Conservation (phyloP, 1,140 invertebrate genomes). For the Drosophila pandora region DNA sequence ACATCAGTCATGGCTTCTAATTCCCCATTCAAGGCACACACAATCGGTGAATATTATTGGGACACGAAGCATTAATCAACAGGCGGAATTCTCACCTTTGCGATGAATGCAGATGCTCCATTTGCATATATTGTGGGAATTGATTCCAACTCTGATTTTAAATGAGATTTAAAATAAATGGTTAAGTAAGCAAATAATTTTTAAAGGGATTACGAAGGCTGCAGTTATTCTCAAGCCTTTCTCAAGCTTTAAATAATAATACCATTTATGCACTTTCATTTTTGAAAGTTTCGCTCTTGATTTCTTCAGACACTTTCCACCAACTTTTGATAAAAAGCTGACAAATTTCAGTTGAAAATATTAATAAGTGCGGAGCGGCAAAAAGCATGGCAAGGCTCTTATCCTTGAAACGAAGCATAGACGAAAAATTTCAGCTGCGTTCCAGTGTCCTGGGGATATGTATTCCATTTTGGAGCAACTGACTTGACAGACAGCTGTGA, state of each 20-base stretch:
- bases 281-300: conserved; percentile 23
- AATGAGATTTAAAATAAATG: no score
- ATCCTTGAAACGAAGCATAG: conserved; percentile 38
- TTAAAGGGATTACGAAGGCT: no score
- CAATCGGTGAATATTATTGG: conserved; percentile 55
- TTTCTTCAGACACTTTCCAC: conserved; percentile 47
- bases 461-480: conserved; percentile 42
- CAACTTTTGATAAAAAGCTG: conserved; percentile 54
- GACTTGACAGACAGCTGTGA: conserved; percentile 69
- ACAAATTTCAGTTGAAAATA: conserved; percentile 60
- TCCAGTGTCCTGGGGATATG: conserved; percentile 32
- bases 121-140: conserved; percentile 2
- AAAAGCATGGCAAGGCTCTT: conserved; percentile 18
- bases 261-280: conserved; percentile 43
- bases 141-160: conserved; percentile 25
- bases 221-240: not conserved
- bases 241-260: conserved; percentile 4
- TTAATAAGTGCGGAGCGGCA: conserved; percentile 33
- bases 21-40: conserved; percentile 61
- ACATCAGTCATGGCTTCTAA: conserved; percentile 30
- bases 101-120: conserved; percentile 15
- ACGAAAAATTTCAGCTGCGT: conserved; percentile 25
- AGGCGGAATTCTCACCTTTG: conserved; percentile 32
- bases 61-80: conserved; percentile 73
- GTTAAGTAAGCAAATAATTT: no score